These are phyloP conservation scores for Microtus ochrogaster DNA, from an alignment of 2,113 vertebrate species.

Conservation along the genomic window DNA sequence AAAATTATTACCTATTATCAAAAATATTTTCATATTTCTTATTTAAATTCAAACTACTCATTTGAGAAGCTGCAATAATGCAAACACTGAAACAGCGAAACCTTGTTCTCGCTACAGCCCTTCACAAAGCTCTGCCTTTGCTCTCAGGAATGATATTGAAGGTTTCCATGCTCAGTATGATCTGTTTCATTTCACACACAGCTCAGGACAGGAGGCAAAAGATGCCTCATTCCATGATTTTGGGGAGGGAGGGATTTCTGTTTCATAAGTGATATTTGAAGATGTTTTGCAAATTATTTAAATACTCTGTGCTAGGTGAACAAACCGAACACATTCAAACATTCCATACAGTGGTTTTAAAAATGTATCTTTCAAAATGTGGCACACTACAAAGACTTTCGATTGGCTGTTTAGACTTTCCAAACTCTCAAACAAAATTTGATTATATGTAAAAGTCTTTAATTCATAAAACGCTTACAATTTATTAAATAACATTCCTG, in stretches of 20 bases:
- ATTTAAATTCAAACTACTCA: background rate
- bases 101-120: background rate
- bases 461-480: slow-evolving; percentile 1
- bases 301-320: slow-evolving; percentile 34
- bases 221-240: background rate
- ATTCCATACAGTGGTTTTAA: background rate
- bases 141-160: background rate
- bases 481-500: slow-evolving; percentile 58
- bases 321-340: background rate
- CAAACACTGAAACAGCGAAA: background rate
- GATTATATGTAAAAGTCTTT: slow-evolving; percentile 33
- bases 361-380: slow-evolving; percentile 7
- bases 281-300: background rate
- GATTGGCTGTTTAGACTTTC: background rate
- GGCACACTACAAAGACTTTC: slow-evolving; percentile 1
- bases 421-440: background rate
- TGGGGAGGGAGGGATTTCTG: too few relatives aligned
- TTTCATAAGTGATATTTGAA: background rate
- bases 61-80: background rate
- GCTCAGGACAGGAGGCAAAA: background rate
- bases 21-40: background rate
- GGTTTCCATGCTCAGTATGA: background rate
- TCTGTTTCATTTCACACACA: background rate
- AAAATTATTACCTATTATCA: background rate
- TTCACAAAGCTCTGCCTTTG: background rate